A percentile compares a stretch with the other conserved stretches of the same genome.
phyloP scores from a whole-genome alignment of 2,888 invertebrate genomes.

The Drosophila mimetica region DNA sequence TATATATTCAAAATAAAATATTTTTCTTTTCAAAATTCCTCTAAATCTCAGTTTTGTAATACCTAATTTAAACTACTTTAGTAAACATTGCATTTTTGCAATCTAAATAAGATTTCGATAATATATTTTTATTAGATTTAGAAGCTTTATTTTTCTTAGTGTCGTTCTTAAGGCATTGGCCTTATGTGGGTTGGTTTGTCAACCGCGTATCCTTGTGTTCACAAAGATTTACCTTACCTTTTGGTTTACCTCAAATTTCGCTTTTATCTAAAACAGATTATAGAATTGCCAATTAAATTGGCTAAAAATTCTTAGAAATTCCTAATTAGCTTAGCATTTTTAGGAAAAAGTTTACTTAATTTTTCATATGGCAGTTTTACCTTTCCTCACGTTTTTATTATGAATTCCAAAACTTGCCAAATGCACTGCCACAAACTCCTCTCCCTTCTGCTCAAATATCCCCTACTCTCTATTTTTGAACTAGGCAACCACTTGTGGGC shows the following conservation, averaged over 20 bases:
- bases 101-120: too few relatives aligned
- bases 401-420: neutral
- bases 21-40: too few relatives aligned
- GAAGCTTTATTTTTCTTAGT: neutral
- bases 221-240: conserved; percentile 45
- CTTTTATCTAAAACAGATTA: neutral
- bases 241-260: neutral
- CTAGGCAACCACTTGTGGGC: conserved; percentile 71
- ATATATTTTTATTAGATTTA: too few relatives aligned
- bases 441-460: neutral
- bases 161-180: neutral
- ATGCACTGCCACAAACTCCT: conserved; percentile 11
- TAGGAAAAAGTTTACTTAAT: neutral
- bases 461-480: neutral
- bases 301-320: conserved; percentile 8
- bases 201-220: conserved; percentile 15
- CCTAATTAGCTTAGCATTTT: conserved; percentile 15
- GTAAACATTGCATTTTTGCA: too few relatives aligned
- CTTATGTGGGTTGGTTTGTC: conserved; percentile 22
- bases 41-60: too few relatives aligned
- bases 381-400: neutral
- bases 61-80: too few relatives aligned
- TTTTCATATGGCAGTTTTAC: neutral
- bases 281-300: conserved; percentile 3
- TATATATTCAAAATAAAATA: too few relatives aligned